Percentiles rank a stretch among this genome's conserved stretches.
Conservation (phyloP, 2,113 vertebrate species). For the Acrocephalus kingi region DNA sequence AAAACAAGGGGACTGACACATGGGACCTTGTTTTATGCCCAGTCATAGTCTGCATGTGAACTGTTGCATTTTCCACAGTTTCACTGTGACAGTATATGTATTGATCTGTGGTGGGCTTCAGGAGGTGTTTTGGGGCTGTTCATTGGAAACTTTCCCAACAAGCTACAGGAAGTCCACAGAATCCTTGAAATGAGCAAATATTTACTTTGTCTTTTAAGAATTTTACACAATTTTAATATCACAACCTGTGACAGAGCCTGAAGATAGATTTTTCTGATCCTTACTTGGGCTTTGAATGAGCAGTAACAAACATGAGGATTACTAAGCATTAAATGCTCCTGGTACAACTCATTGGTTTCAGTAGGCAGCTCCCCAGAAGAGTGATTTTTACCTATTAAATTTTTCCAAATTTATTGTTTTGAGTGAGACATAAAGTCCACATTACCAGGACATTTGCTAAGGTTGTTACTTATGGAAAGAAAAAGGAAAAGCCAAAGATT, state of each 20-base stretch:
- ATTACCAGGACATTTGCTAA: neutral
- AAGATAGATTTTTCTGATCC: neutral
- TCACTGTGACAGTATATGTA: rapidly evolving
- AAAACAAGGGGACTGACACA: neutral
- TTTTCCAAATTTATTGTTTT: neutral
- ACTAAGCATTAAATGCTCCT: neutral
- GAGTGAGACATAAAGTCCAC: neutral
- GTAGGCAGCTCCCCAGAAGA: neutral
- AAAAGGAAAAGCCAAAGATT: neutral
- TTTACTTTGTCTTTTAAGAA: neutral
- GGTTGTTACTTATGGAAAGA: neutral
- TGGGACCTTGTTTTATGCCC: neutral
- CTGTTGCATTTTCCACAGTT: neutral
- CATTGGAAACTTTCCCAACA: neutral
- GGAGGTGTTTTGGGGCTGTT: neutral
- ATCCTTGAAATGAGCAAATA: neutral
- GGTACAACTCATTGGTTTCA: neutral
- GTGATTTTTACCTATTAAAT: neutral
- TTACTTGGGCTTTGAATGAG: neutral
- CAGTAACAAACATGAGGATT: neutral
- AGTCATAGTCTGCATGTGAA: neutral
- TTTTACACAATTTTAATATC: neutral
- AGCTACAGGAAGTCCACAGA: neutral
- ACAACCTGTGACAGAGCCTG: neutral
- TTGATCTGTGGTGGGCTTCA: neutral